These are phyloP conservation scores for Myotis findleyi DNA, from an alignment of 2,797 vertebrate genomes.

Conservation along the genomic window DNA sequence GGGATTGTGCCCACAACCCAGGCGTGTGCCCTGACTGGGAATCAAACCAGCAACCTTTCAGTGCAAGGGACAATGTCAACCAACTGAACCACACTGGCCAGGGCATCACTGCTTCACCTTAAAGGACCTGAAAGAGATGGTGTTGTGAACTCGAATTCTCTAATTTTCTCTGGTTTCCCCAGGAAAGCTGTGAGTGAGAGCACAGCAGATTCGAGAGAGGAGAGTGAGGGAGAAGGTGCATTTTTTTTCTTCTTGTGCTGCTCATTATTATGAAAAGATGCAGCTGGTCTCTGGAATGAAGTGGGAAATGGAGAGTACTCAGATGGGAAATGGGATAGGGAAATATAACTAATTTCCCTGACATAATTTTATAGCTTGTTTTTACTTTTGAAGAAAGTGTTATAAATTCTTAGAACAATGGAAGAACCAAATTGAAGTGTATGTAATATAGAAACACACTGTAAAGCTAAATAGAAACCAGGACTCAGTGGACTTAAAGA, in stretches of 20 bases:
- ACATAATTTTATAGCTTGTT: conserved; percentile 3
- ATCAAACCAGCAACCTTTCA: not conserved
- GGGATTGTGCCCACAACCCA: not conserved
- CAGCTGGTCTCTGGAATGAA: not conserved
- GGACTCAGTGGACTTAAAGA: not conserved
- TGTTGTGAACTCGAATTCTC: not conserved
- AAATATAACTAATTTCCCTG: not conserved
- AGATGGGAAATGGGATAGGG: not conserved
- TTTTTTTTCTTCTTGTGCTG: not conserved
- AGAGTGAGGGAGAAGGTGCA: not conserved
- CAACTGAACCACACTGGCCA: not conserved
- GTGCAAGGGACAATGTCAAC: not conserved
- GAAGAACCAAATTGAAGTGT: not conserved
- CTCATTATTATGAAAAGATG: not conserved
- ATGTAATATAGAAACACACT: not conserved
- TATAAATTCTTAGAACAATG: not conserved
- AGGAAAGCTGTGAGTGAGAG: not conserved
- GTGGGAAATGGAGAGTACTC: not conserved
- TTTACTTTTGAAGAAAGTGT: conserved; percentile 32
- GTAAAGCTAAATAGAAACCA: not conserved
- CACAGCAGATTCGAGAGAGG: not conserved
- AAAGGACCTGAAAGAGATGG: conserved; percentile 3
- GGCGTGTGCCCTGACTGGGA: not conserved
- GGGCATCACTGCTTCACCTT: not conserved
- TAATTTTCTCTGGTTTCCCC: not conserved